Percentiles rank a stretch among this genome's conserved stretches.
Evolutionary conservation across 1,140 invertebrate genomes (phyloP).

Genomic region (Drosophila bipectinata): DNA sequence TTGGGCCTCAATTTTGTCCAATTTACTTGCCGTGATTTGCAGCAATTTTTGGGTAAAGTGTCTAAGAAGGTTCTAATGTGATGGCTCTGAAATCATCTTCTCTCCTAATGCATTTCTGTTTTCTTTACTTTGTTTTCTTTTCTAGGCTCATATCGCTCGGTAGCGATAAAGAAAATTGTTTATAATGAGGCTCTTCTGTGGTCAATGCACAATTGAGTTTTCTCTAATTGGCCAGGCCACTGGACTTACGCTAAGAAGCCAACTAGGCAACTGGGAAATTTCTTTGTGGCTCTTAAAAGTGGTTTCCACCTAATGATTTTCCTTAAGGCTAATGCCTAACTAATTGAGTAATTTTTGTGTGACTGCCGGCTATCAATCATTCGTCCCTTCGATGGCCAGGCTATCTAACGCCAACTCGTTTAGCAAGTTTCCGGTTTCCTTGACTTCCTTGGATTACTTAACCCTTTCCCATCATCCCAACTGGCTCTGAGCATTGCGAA

Average conservation of each 20-base stretch:
- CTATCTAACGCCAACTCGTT: slow-evolving; percentile 44
- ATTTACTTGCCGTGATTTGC: slow-evolving; percentile 79
- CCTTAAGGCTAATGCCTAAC: slow-evolving; percentile 65
- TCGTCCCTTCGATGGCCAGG: slow-evolving; percentile 24
- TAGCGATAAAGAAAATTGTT: slow-evolving; percentile 77
- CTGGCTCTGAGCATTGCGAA: slow-evolving; percentile 64
- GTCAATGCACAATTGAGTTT: slow-evolving; percentile 67
- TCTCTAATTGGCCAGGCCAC: slow-evolving; percentile 66
- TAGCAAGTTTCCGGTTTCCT: slow-evolving; percentile 42
- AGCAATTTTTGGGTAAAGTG: slow-evolving; percentile 78
- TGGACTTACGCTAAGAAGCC: slow-evolving; percentile 52
- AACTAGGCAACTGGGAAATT: slow-evolving; percentile 5
- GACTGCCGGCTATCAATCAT: slow-evolving; percentile 72
- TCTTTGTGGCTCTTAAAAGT: slow-evolving; percentile 37
- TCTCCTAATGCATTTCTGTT: slow-evolving; percentile 63
- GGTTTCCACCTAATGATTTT: slow-evolving; percentile 57
- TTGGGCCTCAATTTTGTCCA: slow-evolving; percentile 62
- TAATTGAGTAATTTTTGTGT: slow-evolving; percentile 79
- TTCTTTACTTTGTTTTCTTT: slow-evolving; percentile 13
- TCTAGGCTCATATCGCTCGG: slow-evolving; percentile 13
- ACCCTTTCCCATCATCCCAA: slow-evolving; percentile 9
- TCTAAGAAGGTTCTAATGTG: slow-evolving; percentile 82
- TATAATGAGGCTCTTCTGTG: slow-evolving; percentile 79
- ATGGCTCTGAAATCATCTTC: slow-evolving; percentile 59
- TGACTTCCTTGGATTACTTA: background rate